Conservation (phyloP, 2,113 vertebrate genomes). For the Kryptolebias marmoratus region DNA sequence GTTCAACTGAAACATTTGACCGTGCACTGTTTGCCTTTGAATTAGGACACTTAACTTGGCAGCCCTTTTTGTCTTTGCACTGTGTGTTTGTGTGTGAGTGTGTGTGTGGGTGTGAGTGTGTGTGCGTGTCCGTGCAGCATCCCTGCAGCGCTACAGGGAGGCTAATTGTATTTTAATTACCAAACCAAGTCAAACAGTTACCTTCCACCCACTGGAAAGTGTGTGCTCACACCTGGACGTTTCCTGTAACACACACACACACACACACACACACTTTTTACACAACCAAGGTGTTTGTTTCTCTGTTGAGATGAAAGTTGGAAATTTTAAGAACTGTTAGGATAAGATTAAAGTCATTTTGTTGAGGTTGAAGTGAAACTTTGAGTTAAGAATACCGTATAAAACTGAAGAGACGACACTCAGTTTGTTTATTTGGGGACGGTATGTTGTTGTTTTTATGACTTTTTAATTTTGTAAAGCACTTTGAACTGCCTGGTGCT, state of each 20-base stretch:
- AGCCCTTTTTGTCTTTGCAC: not conserved
- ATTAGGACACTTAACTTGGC: constrained; percentile 40
- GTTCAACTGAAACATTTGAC: constrained; percentile 45
- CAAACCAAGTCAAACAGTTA: constrained; percentile 49
- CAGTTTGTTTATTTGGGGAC: too few species aligned
- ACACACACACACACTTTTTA: not conserved
- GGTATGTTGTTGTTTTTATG: too few species aligned
- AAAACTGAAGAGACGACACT: too few species aligned
- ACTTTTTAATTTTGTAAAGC: too few species aligned
- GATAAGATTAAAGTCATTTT: too few species aligned
- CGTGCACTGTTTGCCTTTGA: constrained; percentile 46
- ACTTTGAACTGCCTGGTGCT: too few species aligned
- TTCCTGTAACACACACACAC: not conserved
- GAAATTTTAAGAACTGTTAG: too few species aligned
- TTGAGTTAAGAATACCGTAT: too few species aligned
- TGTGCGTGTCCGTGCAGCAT: constrained; percentile 4
- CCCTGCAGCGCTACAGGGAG: constrained; percentile 46
- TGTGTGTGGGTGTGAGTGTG: constrained; percentile 15
- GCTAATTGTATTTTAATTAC: constrained; percentile 71
- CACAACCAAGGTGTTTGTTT: too few species aligned
- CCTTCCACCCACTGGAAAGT: constrained; percentile 40
- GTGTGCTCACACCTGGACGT: constrained; percentile 8
- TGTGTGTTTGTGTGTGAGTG: constrained; percentile 22
- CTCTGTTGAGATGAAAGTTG: not conserved
- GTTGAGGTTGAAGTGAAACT: too few species aligned